These are phyloP conservation scores for Lordiphosa clarofinis DNA, from an alignment of 1,140 invertebrate species.

Conservation along the genomic window DNA sequence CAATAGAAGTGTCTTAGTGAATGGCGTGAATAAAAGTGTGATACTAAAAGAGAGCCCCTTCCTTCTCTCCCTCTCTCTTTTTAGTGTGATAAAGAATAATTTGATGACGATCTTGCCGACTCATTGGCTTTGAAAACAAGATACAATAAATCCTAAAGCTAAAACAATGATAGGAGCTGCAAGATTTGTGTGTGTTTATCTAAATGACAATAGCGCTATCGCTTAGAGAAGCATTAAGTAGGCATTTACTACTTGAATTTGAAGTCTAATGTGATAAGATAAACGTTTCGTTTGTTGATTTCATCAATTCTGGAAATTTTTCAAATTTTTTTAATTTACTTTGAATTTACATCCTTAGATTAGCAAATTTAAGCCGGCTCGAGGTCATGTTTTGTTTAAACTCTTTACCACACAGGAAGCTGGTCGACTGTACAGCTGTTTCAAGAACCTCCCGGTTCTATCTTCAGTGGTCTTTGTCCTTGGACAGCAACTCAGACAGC, in stretches of 20 bases:
- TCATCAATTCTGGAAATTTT: too few species aligned
- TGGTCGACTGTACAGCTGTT: too few species aligned
- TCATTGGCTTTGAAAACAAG: slow-evolving; percentile 9
- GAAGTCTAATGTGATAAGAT: slow-evolving; percentile 1
- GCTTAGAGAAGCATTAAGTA: too few species aligned
- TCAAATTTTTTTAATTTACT: too few species aligned
- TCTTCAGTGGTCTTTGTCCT: too few species aligned
- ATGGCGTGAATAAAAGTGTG: slow-evolving; percentile 17
- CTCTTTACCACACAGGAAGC: too few species aligned
- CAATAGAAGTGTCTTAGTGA: slow-evolving; percentile 49
- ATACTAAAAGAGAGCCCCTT: slow-evolving; percentile 11
- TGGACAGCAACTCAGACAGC: too few species aligned
- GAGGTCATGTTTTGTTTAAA: too few species aligned
- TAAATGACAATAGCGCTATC: neutral
- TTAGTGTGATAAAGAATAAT: slow-evolving; percentile 18
- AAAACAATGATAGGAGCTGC: slow-evolving; percentile 44
- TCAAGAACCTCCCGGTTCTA: too few species aligned
- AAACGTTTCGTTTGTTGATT: slow-evolving; percentile 12
- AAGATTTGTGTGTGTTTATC: slow-evolving; percentile 9
- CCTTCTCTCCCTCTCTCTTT: slow-evolving; percentile 2
- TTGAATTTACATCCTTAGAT: too few species aligned
- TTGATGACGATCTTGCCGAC: slow-evolving; percentile 14
- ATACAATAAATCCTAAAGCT: slow-evolving; percentile 21
- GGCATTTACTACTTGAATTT: too few species aligned
- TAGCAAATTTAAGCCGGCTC: too few species aligned